Conservation (phyloP, 1,140 invertebrate species). For the Trypoxylus dichotomus region DNA sequence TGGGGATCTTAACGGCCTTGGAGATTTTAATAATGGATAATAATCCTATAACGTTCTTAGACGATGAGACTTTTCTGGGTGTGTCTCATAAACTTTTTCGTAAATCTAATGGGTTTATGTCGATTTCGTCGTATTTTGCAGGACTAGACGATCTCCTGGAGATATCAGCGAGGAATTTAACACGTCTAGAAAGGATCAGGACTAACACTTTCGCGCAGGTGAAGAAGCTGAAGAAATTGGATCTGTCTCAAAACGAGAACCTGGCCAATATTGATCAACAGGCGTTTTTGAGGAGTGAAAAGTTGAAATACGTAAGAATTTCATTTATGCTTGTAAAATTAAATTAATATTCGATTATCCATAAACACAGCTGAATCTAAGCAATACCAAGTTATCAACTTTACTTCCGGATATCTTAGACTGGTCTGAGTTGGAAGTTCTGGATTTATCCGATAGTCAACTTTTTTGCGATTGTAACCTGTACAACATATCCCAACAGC, state of each 20-base stretch:
- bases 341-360: not conserved
- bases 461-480: constrained; percentile 63
- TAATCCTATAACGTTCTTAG: constrained; percentile 60
- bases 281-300: constrained; percentile 56
- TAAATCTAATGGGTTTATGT: too few relatives aligned
- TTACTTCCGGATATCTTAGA: not conserved
- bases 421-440: constrained; percentile 42
- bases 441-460: constrained; percentile 61
- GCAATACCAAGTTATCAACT: constrained; percentile 10
- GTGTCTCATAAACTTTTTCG: constrained; percentile 27
- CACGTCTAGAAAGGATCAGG: constrained; percentile 57
- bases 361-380: not conserved
- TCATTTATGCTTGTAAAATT: not conserved
- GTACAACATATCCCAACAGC: constrained; percentile 43
- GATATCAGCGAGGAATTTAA: constrained; percentile 60
- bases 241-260: constrained; percentile 56
- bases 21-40: constrained; percentile 60
- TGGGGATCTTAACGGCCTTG: constrained; percentile 57
- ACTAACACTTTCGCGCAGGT: constrained; percentile 58
- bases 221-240: constrained; percentile 56
- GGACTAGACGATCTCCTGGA: constrained; percentile 58
- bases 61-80: constrained; percentile 61
- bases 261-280: constrained; percentile 57
- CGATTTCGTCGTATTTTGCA: constrained; percentile 37
- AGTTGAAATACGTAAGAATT: constrained; percentile 56